phyloP scores from a whole-genome alignment of 2,113 vertebrate species.

The Macrotus californicus region DNA sequence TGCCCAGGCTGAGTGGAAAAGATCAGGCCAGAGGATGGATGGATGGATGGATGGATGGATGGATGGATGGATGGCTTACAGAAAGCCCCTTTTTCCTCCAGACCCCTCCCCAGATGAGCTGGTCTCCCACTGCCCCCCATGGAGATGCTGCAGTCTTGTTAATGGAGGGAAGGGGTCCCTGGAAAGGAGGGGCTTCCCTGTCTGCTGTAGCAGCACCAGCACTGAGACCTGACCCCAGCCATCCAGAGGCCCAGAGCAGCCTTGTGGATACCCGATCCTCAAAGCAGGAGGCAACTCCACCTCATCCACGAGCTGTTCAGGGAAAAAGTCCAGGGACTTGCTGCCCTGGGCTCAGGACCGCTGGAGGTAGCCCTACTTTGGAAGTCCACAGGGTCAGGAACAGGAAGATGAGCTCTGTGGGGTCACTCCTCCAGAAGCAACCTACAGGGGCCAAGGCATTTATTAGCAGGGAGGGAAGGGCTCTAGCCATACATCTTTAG shows the following conservation, averaged over 20 bases:
- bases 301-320: not conserved
- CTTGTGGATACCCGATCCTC: not conserved
- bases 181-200: not conserved
- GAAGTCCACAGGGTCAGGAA: not conserved
- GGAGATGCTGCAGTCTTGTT: no score
- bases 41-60: accelerated
- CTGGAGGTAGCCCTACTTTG: not conserved
- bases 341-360: no score
- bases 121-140: not conserved
- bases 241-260: not conserved
- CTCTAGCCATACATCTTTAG: not conserved
- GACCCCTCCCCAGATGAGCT: not conserved
- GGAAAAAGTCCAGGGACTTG: not conserved
- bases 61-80: accelerated
- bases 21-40: not conserved
- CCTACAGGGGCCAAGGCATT: not conserved
- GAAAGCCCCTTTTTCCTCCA: not conserved
- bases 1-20: not conserved
- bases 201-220: not conserved
- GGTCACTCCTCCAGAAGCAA: not conserved
- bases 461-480: not conserved
- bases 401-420: not conserved
- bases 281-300: not conserved
- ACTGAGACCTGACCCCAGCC: not conserved
- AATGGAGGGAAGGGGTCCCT: not conserved